These are phyloP conservation scores for Darevskia mixta DNA, from an alignment of 2,797 vertebrate genomes.

Conservation along the genomic window DNA sequence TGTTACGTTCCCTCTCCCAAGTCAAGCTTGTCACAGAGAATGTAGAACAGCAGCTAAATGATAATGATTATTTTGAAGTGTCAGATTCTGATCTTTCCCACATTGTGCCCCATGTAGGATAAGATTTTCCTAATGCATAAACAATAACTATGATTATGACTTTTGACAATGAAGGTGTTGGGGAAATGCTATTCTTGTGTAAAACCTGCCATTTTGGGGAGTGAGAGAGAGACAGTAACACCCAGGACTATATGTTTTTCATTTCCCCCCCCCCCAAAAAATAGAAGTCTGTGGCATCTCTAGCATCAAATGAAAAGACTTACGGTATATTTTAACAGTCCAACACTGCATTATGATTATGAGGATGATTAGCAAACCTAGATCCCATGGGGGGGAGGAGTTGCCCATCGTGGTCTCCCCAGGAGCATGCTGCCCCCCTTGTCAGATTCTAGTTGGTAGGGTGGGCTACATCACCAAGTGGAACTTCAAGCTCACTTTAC, in stretches of 20 bases:
- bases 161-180: constrained; percentile 71
- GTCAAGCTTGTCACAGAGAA: constrained; percentile 66
- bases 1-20: constrained; percentile 39
- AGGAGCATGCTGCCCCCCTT: background rate
- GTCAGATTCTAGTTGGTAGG: background rate
- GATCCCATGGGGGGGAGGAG: background rate
- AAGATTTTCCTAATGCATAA: constrained; percentile 76
- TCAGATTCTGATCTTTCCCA: constrained; percentile 74
- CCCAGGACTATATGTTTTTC: constrained; percentile 49
- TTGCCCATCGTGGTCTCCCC: background rate
- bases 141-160: constrained; percentile 68
- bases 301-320: constrained; percentile 48
- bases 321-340: constrained; percentile 49
- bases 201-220: constrained; percentile 49
- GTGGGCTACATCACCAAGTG: background rate
- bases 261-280: constrained; percentile 32
- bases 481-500: too few relatives aligned
- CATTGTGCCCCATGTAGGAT: constrained; percentile 69
- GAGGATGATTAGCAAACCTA: background rate
- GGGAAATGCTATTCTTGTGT: constrained; percentile 58
- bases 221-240: background rate
- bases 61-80: constrained; percentile 72
- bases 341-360: constrained; percentile 15
- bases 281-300: constrained; percentile 44
- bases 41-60: constrained; percentile 70